Conservation (phyloP, 2,797 vertebrate species). For the Pseudocheirus occidentalis region DNA sequence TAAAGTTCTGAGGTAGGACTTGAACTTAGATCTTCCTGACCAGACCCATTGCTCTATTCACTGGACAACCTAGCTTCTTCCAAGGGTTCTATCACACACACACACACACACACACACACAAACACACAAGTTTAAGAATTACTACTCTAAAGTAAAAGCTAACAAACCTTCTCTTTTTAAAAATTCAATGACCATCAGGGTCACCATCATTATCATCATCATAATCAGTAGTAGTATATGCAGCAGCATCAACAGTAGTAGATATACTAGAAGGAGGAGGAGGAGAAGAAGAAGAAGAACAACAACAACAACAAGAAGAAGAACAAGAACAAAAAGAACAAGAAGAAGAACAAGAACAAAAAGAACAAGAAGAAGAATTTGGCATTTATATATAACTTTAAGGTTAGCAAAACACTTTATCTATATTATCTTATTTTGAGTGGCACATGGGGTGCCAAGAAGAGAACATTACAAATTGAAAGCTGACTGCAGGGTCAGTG, state of each 20-base stretch:
- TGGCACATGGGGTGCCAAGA: background rate
- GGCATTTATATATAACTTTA: background rate
- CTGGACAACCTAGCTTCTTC: background rate
- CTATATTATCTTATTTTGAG: background rate
- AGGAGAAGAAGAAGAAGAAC: too few species aligned
- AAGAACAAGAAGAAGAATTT: background rate
- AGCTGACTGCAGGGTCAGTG: background rate
- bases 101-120: too few species aligned
- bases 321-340: rapidly evolving
- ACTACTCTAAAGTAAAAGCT: background rate
- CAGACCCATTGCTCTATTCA: background rate
- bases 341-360: rapidly evolving
- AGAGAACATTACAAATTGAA: background rate
- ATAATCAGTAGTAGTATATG: background rate
- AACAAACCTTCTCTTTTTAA: background rate
- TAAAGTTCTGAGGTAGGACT: background rate
- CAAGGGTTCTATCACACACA: background rate
- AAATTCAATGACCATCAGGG: background rate
- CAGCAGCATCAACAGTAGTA: background rate
- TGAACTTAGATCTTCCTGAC: background rate
- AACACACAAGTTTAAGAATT: too few species aligned
- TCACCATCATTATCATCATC: background rate
- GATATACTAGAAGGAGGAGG: background rate
- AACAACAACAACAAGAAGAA: background rate
- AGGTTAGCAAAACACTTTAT: background rate